Evolutionary conservation across 2,797 vertebrate genomes (phyloP).

Genomic region (Naso thynnoides): DNA sequence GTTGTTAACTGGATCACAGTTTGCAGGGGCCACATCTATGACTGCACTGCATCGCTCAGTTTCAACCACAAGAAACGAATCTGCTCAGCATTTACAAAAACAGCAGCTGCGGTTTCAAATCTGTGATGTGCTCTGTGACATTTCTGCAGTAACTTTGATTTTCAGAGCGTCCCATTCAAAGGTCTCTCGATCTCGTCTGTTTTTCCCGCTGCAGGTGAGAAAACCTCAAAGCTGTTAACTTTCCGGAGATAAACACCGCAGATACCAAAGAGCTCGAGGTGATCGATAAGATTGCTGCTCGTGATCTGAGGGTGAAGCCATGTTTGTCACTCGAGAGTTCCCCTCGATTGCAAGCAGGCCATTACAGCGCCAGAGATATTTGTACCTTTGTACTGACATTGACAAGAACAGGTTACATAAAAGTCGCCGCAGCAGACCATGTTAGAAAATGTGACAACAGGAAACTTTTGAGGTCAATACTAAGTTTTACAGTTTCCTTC

Average conservation of each 20-base stretch:
- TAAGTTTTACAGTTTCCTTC: neutral
- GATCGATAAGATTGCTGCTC: conserved; percentile 67
- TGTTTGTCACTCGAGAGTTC: conserved; percentile 30
- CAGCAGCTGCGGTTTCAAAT: conserved; percentile 63
- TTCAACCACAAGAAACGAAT: conserved; percentile 52
- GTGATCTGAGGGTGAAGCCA: conserved; percentile 45
- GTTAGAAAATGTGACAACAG: neutral
- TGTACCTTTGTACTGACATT: conserved; percentile 28
- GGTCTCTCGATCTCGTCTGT: conserved; percentile 12
- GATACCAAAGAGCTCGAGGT: conserved; percentile 65
- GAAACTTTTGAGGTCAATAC: neutral
- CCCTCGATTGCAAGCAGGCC: neutral
- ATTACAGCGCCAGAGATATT: conserved; percentile 5
- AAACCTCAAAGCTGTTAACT: conserved; percentile 69
- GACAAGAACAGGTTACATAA: conserved; percentile 15
- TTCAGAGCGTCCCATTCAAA: conserved; percentile 55
- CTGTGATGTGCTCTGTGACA: conserved; percentile 54
- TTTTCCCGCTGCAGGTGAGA: conserved; percentile 44
- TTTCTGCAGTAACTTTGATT: conserved; percentile 60
- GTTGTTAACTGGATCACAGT: conserved; percentile 8
- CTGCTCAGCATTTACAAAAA: conserved; percentile 22
- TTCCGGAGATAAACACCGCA: conserved; percentile 53
- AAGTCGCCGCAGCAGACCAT: neutral
- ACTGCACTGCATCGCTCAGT: conserved; percentile 6
- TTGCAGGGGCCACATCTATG: conserved; percentile 25